These are phyloP conservation scores for Gobiocypris rarus DNA, from an alignment of 2,113 vertebrate genomes.

Conservation along the genomic window DNA sequence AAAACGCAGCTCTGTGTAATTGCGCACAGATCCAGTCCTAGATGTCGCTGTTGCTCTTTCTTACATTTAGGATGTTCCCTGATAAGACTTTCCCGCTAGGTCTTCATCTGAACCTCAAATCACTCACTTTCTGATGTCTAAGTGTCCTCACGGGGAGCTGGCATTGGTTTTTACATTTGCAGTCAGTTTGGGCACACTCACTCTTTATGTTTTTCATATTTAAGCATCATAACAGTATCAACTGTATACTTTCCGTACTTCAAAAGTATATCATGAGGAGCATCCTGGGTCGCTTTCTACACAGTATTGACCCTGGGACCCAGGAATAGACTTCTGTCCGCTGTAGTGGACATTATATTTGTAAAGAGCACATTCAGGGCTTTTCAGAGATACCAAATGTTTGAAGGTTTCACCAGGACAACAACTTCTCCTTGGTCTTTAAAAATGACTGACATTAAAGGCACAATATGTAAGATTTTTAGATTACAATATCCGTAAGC, in stretches of 20 bases:
- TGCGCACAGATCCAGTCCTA: background rate
- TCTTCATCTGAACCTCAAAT: background rate
- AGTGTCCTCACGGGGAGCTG: background rate
- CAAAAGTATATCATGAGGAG: too few species aligned
- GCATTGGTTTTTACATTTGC: background rate
- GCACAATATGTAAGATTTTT: background rate
- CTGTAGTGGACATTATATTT: too few species aligned
- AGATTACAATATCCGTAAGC: too few species aligned
- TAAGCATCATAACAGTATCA: background rate
- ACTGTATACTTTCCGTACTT: too few species aligned
- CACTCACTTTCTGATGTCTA: background rate
- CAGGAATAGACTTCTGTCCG: too few species aligned
- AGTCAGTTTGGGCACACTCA: background rate
- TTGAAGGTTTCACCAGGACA: too few species aligned
- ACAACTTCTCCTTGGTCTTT: too few species aligned
- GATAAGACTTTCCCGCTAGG: background rate
- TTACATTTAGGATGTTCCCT: background rate
- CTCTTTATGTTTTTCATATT: background rate
- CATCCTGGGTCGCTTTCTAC: too few species aligned
- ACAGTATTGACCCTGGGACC: too few species aligned
- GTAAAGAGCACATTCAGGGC: too few species aligned
- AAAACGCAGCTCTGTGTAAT: background rate
- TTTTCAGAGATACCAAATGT: too few species aligned
- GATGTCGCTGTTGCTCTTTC: constrained; percentile 8
- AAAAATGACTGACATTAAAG: too few species aligned